Evolutionary conservation across 2,888 invertebrate genomes (phyloP), one percentile per base, ranked within the genome.

Genomic region (Prenolepis imparis): DNA sequence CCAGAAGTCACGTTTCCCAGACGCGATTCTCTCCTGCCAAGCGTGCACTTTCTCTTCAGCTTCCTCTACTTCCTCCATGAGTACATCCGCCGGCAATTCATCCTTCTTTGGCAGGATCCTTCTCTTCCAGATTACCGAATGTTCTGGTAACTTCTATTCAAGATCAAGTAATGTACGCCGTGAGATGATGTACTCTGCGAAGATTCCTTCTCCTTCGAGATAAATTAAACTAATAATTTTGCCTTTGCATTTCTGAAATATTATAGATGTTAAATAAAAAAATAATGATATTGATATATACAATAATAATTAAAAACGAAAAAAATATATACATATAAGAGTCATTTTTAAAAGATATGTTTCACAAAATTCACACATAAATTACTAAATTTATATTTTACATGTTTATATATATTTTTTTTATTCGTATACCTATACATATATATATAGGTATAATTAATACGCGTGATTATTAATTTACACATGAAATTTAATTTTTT

Each of bases 1-100:
- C 39, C 66, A 32, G 24, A 63, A 78, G 36, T 66, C 48, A 9
- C 74, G 78, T 55, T 55, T 84, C 11, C n/a, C 28, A n/a, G 80
- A 68, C 8, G 55, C 12, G 8, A 80, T 28, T 39, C n/a, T 61
- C 12, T 87, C 24, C 21, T 83, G 81, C 87, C 86, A 90, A 4
- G n/a, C 52, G 9, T 61, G 82, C 11, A 87, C 12, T 11, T 73
- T 59, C 12, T 57, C 59, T 72, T 75, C 88, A 6, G 89, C 90
- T 1, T 48, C 12, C 21, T 44, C 21, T 18, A 85, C 75, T 28
- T 85, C 84, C 5, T 48, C 9, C 0, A 21, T 52, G 0, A 90
- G 72, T 12, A 90, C 21, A 32, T 41, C 21, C 28, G 87, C 88
- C 24, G 83, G 68, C 4, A 64, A 59, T 41, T 84, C 28, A 55